phyloP scores from a whole-genome alignment of 1,140 invertebrate species.

The Agrypnia vestita region DNA sequence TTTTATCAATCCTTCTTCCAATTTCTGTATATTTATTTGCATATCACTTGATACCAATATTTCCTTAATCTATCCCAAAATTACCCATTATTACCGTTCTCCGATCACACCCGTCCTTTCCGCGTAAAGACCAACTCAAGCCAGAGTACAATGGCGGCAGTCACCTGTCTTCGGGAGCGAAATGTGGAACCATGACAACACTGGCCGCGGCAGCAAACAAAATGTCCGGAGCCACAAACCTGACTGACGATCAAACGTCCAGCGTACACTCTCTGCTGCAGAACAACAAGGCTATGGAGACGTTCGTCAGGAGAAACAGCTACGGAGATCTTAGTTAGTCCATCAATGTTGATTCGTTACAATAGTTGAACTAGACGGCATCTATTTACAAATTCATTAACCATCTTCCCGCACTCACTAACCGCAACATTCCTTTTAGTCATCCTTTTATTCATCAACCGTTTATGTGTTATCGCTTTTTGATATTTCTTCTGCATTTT shows the following conservation, averaged over 20 bases:
- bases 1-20: no score
- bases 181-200: constrained; percentile 32
- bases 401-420: no score
- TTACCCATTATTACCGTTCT: constrained; percentile 34
- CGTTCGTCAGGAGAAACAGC: constrained; percentile 77
- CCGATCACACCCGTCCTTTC: constrained; percentile 18
- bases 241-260: constrained; percentile 70
- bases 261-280: constrained; percentile 65
- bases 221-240: constrained; percentile 69
- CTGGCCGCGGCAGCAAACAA: constrained; percentile 38
- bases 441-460: no score
- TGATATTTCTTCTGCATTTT: no score
- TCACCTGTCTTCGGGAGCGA: background rate
- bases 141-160: constrained; percentile 42
- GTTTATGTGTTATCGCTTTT: no score
- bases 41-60: no score
- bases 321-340: constrained; percentile 78
- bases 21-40: no score
- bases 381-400: no score
- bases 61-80: constrained; percentile 9
- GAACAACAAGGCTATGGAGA: constrained; percentile 76
- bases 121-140: constrained; percentile 53
- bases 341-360: background rate
- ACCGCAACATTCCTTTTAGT: no score
- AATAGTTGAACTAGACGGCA: background rate